Base-by-base conservation (phyloP, 2,797 vertebrate species). In the Threskiornis aethiopicus region DNA sequence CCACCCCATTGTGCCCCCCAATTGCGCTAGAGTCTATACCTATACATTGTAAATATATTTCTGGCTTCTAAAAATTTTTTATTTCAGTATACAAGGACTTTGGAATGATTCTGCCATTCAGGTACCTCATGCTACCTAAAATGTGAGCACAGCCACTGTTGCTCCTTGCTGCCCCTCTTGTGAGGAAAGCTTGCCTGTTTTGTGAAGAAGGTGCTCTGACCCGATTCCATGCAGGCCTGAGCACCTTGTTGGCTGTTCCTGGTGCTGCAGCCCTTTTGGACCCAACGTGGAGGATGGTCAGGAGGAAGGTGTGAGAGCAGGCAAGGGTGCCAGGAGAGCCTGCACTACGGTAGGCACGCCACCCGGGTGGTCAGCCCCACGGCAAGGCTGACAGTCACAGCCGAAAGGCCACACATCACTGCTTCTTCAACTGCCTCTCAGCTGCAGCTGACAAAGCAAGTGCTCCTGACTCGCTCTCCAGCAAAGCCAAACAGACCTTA, bases 281-380 rank as follows among this genome's bases (percentile, higher is more conserved):
- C 1, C 0, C 2, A 3, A 18, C 2, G 2, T 1, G 2, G 15
- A 24, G 25, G n/a, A 37, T 1, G 3, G 9, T 35, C 51, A 64
- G 29, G 18, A 90, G 37, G 22, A 73, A 13, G 37, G 35, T 35
- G 44, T 35, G 35, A 59, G 11, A 86, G 76, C 51, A 49, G 33
- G 12, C 26, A 64, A 25, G 11, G 17, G 2, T 69, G 25, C 11
- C 71, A 46, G 39, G 29, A 46, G 17, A 89, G 14, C 16, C 49
- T 52, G 62, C 5, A 6, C 17, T 37, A 17, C 1, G 15, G 25
- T 55, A 77, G 62, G 4, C 28, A 64, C 1, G 7, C 11, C 6
- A 6, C 8, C 5, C 15, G 18, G 0, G 10, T 16, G 20, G 33
- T n/a, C 64, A 88, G 37, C 6, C 17, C 28, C 16, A 10, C 0